These are phyloP conservation scores for Hemiprocne comata DNA, from an alignment of 2,113 vertebrate genomes.

Conservation along the genomic window DNA sequence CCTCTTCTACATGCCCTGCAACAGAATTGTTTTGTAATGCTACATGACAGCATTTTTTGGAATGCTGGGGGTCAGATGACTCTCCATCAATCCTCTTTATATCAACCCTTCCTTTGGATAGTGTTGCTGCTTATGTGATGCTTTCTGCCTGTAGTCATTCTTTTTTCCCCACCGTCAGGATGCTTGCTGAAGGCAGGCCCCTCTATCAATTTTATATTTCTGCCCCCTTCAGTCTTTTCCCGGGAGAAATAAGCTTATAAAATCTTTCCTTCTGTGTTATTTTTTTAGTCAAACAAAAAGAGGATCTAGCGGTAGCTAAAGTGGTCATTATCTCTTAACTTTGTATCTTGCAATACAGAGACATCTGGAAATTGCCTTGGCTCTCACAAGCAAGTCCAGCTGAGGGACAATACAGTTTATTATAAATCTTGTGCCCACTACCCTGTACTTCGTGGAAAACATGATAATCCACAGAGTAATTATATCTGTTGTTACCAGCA, in stretches of 20 bases:
- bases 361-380: conserved; percentile 31
- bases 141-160: not conserved
- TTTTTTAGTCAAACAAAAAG: conserved; percentile 19
- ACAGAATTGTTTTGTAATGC: not conserved
- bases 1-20: not conserved
- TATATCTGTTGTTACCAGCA: not conserved
- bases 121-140: not conserved
- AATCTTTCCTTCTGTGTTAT: not conserved
- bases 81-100: not conserved
- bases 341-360: not conserved
- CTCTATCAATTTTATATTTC: not conserved
- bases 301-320: not conserved
- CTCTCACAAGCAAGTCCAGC: not conserved
- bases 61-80: not conserved
- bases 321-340: not conserved
- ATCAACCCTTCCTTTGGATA: not conserved
- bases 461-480: not conserved
- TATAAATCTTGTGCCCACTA: not conserved
- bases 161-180: not conserved
- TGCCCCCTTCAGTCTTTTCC: not conserved
- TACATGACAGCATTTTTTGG: not conserved
- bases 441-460: not conserved
- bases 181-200: not conserved
- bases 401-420: not conserved
- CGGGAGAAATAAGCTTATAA: conserved; percentile 37